These are phyloP conservation scores for Acanthosepion lycidas DNA, from an alignment of 2,888 invertebrate genomes.

Conservation along the genomic window DNA sequence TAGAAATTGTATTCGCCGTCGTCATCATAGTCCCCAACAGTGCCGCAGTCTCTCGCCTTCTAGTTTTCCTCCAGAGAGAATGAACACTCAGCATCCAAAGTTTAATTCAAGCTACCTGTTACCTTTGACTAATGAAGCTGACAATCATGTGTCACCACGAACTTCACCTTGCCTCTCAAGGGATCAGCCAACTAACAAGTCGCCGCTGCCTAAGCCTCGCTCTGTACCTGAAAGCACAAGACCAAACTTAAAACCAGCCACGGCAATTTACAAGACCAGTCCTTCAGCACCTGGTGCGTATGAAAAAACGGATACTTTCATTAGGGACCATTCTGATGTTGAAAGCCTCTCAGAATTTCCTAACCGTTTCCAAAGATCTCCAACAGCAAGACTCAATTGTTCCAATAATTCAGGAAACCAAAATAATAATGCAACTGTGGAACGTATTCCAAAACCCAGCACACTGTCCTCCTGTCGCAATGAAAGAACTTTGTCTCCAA, in stretches of 20 bases:
- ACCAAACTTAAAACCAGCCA: conserved; percentile 34
- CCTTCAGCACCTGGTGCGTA: background rate
- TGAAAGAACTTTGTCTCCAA: background rate
- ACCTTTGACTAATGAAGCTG: background rate
- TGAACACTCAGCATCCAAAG: background rate
- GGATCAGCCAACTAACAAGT: background rate
- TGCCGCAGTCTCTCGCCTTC: background rate
- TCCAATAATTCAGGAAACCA: background rate
- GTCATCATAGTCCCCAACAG: background rate
- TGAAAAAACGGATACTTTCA: background rate
- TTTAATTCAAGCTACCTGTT: background rate
- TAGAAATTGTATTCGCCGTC: background rate
- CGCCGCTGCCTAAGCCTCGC: background rate
- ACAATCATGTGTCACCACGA: background rate
- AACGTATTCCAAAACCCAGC: background rate
- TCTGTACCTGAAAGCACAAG: background rate
- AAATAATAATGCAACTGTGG: background rate
- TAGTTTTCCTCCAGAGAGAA: background rate
- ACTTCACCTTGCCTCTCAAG: background rate
- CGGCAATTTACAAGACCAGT: conserved; percentile 18
- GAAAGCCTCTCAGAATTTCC: background rate
- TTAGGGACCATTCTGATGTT: background rate
- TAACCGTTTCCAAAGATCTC: background rate
- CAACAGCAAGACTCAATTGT: background rate
- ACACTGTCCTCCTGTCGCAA: fast-evolving